Conservation (phyloP, 2,113 vertebrate genomes). For the Polypterus senegalus region DNA sequence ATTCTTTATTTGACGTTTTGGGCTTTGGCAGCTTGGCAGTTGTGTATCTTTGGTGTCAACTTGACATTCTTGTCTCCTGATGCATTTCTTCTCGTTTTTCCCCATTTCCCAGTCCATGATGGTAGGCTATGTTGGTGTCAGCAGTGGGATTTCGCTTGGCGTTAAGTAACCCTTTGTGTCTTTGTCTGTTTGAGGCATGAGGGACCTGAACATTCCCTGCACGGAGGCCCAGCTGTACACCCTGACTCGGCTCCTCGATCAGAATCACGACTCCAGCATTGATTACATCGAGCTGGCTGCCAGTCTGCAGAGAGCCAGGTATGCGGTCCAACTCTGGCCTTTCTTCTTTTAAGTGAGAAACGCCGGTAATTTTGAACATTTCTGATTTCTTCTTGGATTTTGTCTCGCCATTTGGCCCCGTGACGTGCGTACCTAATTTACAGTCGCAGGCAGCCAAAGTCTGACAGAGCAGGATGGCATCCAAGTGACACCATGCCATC, state of each 20-base stretch:
- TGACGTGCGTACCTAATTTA: background rate
- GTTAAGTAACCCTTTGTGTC: too few relatives aligned
- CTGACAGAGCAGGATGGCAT: background rate
- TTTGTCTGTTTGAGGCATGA: conserved; percentile 19
- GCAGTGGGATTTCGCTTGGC: too few relatives aligned
- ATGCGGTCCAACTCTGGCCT: background rate
- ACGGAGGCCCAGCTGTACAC: conserved; percentile 17
- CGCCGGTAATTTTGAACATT: background rate
- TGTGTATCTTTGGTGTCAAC: too few relatives aligned
- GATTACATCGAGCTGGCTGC: conserved; percentile 14
- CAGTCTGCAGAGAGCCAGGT: conserved; percentile 16
- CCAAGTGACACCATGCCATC: background rate
- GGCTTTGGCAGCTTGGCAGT: too few relatives aligned
- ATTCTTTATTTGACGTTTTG: too few relatives aligned
- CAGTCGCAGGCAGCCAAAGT: background rate
- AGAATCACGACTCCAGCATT: conserved; percentile 1
- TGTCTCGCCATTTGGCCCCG: background rate
- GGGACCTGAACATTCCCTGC: conserved; percentile 18
- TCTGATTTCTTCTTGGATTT: background rate
- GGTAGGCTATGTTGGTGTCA: too few relatives aligned
- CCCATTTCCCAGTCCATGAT: too few relatives aligned
- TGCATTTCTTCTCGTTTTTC: too few relatives aligned
- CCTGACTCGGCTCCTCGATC: conserved; percentile 18
- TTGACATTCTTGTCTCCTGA: too few relatives aligned
- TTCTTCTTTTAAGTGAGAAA: background rate